Evolutionary conservation across 2,888 invertebrate genomes (phyloP), one percentile per base, ranked within the genome.

Genomic region (Pharmacophagus antenor): DNA sequence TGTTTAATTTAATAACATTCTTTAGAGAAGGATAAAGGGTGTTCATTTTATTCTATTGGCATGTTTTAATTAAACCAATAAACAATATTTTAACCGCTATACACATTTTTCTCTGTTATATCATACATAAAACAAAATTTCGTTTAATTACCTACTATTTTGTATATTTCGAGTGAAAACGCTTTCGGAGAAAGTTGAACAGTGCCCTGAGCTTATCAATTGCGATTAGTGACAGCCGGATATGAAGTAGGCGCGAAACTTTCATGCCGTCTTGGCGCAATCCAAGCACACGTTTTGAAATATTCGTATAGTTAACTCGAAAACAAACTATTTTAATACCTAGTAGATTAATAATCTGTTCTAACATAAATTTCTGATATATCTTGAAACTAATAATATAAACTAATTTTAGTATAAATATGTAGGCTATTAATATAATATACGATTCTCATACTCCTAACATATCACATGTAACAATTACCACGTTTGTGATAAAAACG

Each of bases 151-250:
- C n/a, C n/a, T n/a, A 37, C 37, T n/a, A 37, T 37, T 37, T 49
- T 23, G 12, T 41, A n/a, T 21, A 37, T 21, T 23, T 48, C 21
- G 21, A 56, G 48, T 58, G 18, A 20, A 27, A 52, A 41, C 20
- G 23, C 15, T 37, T 49, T 15, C 12, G 37, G 31, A 50, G 54
- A 59, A 59, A 59, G 54, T 49, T 23, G 12, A 2, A 22, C 49
- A 27, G 37, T 37, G 37, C 37, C 37, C 22, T 8, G 42, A 15
- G 22, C 54, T 55, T 50, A 59, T 59, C 50, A 50, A 42, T 23
- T 27, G 22, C 53, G 27, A 59, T 58, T 54, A 22, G 49, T 23
- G n/a, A 21, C 48, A 54, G 8, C 48, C 48, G 42, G 42, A 41
- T 48, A 47, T 20, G 18, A 41, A 10, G 17, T 54, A 25, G 12